Conservation (phyloP, 2,888 invertebrate genomes). For the Sarcophaga subvicina region DNA sequence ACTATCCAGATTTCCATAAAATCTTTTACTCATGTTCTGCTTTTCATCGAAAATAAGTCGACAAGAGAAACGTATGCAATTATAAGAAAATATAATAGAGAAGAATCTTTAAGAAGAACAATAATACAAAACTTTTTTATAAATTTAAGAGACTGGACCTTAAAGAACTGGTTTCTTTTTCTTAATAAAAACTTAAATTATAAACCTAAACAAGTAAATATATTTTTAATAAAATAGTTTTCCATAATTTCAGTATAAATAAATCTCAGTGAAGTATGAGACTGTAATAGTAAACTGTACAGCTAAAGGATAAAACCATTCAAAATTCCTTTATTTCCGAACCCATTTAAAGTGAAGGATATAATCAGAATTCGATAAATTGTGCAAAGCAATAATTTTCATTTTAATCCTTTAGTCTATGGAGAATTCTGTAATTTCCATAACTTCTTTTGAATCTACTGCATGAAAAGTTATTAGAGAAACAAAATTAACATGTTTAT, state of each 20-base stretch:
- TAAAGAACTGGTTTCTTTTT: conserved; percentile 48
- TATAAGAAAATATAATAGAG: conserved; percentile 25
- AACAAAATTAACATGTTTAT: too few species aligned
- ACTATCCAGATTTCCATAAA: conserved; percentile 36
- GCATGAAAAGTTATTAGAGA: too few species aligned
- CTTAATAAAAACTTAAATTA: conserved; percentile 47
- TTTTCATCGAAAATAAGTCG: conserved; percentile 22
- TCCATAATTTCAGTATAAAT: not conserved
- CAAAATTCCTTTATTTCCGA: too few species aligned
- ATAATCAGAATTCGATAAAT: too few species aligned
- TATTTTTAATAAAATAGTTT: not conserved
- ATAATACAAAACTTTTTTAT: conserved; percentile 28
- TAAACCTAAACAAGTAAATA: conserved; percentile 32
- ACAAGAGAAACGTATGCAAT: conserved; percentile 30
- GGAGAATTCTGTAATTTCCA: too few species aligned
- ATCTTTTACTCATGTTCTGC: conserved; percentile 42
- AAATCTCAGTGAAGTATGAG: too few species aligned
- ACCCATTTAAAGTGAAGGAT: too few species aligned
- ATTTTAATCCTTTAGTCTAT: too few species aligned
- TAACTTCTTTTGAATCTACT: too few species aligned
- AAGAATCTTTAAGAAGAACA: conserved; percentile 26
- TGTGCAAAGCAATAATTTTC: too few species aligned
- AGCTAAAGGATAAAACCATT: too few species aligned
- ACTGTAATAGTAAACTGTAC: too few species aligned
- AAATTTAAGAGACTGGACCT: conserved; percentile 42